These are phyloP conservation scores for Cotesia typhae DNA, from an alignment of 1,140 invertebrate genomes.

Conservation along the genomic window DNA sequence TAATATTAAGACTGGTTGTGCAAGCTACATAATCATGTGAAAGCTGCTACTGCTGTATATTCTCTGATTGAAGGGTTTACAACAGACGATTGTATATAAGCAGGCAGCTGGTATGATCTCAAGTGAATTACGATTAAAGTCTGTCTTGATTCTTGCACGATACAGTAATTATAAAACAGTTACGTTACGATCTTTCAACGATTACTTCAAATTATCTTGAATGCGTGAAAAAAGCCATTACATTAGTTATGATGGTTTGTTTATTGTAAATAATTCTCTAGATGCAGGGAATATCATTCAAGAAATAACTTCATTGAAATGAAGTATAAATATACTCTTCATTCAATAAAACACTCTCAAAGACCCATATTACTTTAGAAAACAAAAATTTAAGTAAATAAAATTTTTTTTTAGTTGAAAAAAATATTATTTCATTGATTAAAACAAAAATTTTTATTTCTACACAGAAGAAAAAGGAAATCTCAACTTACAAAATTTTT, in stretches of 20 bases:
- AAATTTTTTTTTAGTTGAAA: too few relatives aligned
- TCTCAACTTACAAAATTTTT: too few relatives aligned
- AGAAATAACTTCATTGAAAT: too few relatives aligned
- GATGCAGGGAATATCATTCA: neutral
- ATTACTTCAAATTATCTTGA: neutral
- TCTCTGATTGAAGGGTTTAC: slow-evolving; percentile 59
- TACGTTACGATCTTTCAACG: neutral
- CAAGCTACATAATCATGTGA: slow-evolving; percentile 59
- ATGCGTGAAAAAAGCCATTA: neutral
- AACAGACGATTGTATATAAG: slow-evolving; percentile 38
- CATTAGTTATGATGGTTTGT: neutral
- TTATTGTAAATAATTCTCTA: neutral
- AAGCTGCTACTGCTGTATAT: slow-evolving; percentile 49
- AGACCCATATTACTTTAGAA: too few relatives aligned
- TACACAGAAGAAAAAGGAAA: too few relatives aligned
- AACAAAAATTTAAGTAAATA: too few relatives aligned
- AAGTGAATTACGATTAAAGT: slow-evolving; percentile 47
- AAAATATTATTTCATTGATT: too few relatives aligned
- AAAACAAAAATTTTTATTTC: too few relatives aligned
- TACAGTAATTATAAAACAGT: slow-evolving; percentile 33
- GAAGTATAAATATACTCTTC: too few relatives aligned
- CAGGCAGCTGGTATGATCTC: slow-evolving; percentile 49
- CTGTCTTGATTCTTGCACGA: slow-evolving; percentile 40
- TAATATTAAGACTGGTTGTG: slow-evolving; percentile 21
- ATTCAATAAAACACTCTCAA: too few relatives aligned